Conservation (phyloP, 2,113 vertebrate species). For the Probosciger aterrimus region DNA sequence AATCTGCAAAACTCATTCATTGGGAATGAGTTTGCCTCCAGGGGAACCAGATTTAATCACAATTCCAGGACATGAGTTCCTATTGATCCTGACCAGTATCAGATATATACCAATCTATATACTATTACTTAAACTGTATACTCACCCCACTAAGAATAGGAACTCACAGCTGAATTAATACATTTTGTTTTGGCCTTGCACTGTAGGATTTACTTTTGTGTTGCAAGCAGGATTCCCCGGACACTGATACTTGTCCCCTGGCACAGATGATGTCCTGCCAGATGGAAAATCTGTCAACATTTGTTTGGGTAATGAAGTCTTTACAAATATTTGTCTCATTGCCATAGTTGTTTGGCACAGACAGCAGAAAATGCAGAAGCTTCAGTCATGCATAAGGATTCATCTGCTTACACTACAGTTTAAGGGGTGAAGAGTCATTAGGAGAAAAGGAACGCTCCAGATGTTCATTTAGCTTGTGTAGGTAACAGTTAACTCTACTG, state of each 20-base stretch:
- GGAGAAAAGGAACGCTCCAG: not conserved
- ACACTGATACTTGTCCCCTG: not conserved
- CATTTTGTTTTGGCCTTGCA: not conserved
- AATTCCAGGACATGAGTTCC: not conserved
- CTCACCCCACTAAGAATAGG: not conserved
- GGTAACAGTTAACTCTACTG: not conserved
- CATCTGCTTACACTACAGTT: not conserved
- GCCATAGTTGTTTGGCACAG: conserved; percentile 14
- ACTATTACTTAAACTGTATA: not conserved
- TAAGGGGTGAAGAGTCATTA: not conserved
- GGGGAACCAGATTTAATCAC: not conserved
- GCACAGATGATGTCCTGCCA: conserved; percentile 59
- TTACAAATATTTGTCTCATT: conserved; percentile 25
- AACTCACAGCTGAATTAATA: not conserved
- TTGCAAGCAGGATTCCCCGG: conserved; percentile 28
- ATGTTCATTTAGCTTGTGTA: not conserved
- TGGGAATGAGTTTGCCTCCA: not conserved
- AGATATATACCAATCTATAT: not conserved
- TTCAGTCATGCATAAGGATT: not conserved
- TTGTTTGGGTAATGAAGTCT: conserved; percentile 49
- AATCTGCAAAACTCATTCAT: not conserved
- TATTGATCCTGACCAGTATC: not conserved
- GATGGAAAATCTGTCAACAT: conserved; percentile 51
- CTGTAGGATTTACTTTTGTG: not conserved
- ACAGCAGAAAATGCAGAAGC: not conserved